phyloP scores from a whole-genome alignment of 2,797 vertebrate genomes.

The Synanceia verrucosa region DNA sequence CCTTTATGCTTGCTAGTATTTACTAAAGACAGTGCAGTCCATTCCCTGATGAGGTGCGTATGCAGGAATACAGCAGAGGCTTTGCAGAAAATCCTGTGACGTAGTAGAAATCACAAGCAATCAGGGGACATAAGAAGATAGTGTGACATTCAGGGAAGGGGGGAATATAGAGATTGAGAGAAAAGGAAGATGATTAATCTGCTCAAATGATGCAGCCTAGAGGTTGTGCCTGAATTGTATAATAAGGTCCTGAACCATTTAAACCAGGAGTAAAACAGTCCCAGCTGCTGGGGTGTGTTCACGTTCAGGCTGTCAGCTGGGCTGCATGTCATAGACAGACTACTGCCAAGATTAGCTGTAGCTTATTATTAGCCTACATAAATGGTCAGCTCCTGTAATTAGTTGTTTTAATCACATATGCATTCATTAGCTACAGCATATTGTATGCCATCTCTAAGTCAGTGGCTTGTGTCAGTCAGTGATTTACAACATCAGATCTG shows the following conservation, averaged over 20 bases:
- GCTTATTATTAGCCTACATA: neutral
- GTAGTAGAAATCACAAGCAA: constrained; percentile 54
- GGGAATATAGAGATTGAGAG: constrained; percentile 36
- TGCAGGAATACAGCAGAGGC: constrained; percentile 4
- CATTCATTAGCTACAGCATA: neutral
- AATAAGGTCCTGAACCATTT: constrained; percentile 57
- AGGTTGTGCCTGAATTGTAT: constrained; percentile 66
- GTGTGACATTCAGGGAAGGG: constrained; percentile 31
- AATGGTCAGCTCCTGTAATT: neutral
- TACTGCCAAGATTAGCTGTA: too few species aligned
- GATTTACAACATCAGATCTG: neutral
- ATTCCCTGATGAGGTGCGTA: constrained; percentile 4
- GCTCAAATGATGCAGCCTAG: constrained; percentile 65
- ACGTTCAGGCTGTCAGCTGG: constrained; percentile 41
- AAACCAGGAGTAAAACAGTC: constrained; percentile 44
- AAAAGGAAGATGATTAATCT: constrained; percentile 70
- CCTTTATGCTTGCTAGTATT: constrained; percentile 9
- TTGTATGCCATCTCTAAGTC: neutral
- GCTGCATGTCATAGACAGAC: constrained; percentile 40
- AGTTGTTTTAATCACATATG: constrained; percentile 11
- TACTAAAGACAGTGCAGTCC: neutral
- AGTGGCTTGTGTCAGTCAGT: neutral
- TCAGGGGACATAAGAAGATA: constrained; percentile 46
- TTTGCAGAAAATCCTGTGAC: constrained; percentile 61
- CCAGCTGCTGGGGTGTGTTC: constrained; percentile 71